Evolutionary conservation across 1,140 invertebrate genomes (phyloP).

Genomic region (Yoshiicerus persimilis): DNA sequence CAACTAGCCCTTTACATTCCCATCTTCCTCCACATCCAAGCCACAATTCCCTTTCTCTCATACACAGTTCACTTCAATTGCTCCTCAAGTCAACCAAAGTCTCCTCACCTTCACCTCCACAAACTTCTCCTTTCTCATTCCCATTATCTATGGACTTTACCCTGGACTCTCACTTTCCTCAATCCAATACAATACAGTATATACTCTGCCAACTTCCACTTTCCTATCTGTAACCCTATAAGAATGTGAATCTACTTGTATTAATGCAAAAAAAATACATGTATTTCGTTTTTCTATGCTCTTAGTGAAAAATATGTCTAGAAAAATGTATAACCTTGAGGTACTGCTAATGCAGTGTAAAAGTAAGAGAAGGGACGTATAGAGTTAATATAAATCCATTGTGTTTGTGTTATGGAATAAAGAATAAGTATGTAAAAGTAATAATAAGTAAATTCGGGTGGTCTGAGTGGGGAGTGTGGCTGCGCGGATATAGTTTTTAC

Average conservation of each 20-base stretch:
- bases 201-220: too few relatives aligned
- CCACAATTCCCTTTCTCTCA: neutral
- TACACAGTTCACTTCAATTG: neutral
- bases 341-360: too few relatives aligned
- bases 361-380: too few relatives aligned
- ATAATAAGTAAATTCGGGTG: neutral
- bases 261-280: neutral
- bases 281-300: neutral
- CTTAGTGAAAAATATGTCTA: neutral
- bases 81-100: neutral
- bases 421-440: neutral
- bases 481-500: neutral
- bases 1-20: neutral
- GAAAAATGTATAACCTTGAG: neutral
- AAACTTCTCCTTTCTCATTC: neutral
- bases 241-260: neutral
- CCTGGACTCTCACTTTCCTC: neutral
- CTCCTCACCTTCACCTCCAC: neutral
- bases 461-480: neutral
- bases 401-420: too few relatives aligned
- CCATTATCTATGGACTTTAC: neutral
- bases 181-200: neutral
- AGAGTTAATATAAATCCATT: too few relatives aligned
- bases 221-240: neutral
- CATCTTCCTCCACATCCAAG: neutral